phyloP scores from a whole-genome alignment of 2,797 vertebrate species.

The Eutrigla gurnardus region DNA sequence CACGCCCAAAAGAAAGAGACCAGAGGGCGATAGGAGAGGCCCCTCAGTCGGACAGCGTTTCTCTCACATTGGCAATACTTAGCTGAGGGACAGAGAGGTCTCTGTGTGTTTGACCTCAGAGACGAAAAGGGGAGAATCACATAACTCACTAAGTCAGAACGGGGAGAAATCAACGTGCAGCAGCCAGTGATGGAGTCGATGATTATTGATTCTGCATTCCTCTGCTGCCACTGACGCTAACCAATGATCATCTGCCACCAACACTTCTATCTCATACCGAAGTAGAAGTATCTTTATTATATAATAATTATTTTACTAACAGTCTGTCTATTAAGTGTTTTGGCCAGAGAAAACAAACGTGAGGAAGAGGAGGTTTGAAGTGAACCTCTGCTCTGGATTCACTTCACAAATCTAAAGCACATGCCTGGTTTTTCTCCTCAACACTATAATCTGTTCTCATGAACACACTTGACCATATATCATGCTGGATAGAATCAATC shows the following conservation, averaged over 20 bases:
- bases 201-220: slow-evolving; percentile 25
- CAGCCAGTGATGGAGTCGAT: neutral
- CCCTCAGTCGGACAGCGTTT: slow-evolving; percentile 15
- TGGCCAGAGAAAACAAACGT: neutral
- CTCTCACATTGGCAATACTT: slow-evolving; percentile 53
- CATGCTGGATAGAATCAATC: slow-evolving; percentile 39
- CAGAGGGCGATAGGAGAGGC: slow-evolving; percentile 25
- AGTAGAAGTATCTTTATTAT: neutral
- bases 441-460: slow-evolving; percentile 14
- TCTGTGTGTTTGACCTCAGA: slow-evolving; percentile 63
- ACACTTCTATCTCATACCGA: neutral
- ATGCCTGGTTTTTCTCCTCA: slow-evolving; percentile 21
- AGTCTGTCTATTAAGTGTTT: neutral
- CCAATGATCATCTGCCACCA: slow-evolving; percentile 13
- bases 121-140: slow-evolving; percentile 37
- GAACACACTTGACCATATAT: slow-evolving; percentile 19
- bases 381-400: slow-evolving; percentile 21
- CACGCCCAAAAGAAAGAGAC: slow-evolving; percentile 22
- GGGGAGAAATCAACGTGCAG: slow-evolving; percentile 21
- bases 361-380: slow-evolving; percentile 11
- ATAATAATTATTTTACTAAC: neutral
- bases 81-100: slow-evolving; percentile 52
- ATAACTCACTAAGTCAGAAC: slow-evolving; percentile 47
- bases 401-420: slow-evolving; percentile 54
- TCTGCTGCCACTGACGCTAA: slow-evolving; percentile 19